A percentile compares a stretch with the other conserved stretches of the same genome.
These are phyloP conservation scores for Penelope pileata DNA, from an alignment of 2,113 vertebrate species.

Conservation along the genomic window DNA sequence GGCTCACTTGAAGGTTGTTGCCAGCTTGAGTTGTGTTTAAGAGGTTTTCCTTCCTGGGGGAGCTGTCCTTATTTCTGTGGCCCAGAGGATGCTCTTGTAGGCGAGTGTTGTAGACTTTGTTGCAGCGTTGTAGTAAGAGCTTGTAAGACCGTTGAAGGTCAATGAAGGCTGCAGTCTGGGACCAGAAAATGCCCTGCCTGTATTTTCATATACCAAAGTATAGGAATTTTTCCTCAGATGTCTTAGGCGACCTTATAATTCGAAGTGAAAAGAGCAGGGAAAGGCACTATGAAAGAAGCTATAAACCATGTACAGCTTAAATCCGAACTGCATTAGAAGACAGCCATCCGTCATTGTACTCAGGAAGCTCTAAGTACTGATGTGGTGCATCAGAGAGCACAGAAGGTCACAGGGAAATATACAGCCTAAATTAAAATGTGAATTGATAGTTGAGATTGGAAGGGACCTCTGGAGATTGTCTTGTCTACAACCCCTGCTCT, in stretches of 20 bases:
- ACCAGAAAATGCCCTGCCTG: neutral
- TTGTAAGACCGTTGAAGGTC: neutral
- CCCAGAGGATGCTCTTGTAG: neutral
- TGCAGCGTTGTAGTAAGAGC: neutral
- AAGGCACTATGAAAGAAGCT: neutral
- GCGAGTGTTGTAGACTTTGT: neutral
- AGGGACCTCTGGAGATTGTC: neutral
- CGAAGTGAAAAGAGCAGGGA: neutral
- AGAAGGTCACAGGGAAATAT: neutral
- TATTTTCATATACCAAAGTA: neutral
- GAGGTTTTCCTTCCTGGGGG: neutral
- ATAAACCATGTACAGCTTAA: neutral
- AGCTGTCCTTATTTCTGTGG: neutral
- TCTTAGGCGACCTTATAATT: neutral
- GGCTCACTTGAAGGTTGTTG: neutral
- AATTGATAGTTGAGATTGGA: neutral
- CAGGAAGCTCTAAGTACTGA: neutral
- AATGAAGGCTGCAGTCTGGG: neutral
- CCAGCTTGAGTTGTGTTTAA: neutral
- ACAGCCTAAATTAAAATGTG: neutral
- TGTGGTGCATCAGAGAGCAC: neutral
- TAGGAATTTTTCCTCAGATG: neutral
- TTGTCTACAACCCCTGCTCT: neutral
- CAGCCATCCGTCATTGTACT: neutral
- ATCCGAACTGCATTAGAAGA: neutral